Base-by-base conservation (phyloP, 2,797 vertebrate genomes). In the Yasuhikotakia modesta region DNA sequence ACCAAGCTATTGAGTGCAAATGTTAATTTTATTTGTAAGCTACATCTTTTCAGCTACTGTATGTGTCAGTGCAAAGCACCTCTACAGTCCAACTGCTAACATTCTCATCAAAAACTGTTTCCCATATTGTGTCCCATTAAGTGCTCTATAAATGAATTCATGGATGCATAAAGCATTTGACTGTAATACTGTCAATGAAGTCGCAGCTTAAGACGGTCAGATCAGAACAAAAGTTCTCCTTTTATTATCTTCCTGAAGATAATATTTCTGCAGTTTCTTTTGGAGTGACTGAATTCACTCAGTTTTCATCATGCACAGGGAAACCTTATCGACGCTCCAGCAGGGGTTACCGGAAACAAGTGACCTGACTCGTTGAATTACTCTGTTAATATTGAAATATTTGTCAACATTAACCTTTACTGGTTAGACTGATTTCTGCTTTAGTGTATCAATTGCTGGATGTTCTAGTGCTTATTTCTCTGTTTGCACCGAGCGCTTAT, bases 331-430 rank as follows among this genome's bases (percentile, higher is more conserved):
- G 17, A 88, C 85, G 76, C 90, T 91, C 84, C 84, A 55, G 84
- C 85, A 82, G 87, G 82, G 80, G 61, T 6, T 61, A 88, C 88
- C 87, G 89, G 83, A 90, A 92, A 90, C 89, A 90, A 88, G 89
- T 85, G 79, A 81, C 86, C 88, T 91, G 90, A 90, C 89, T 89
- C 87, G 88, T 90, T 90, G 86, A 93, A 92, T 93, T 91, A 91
- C 87, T 87, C 86, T 70, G 83, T 89, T 93, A 91, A 91, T 93
- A 90, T 92, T 88, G 87, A 90, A 92, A 92, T 92, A 91, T 93
- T 93, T 92, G 90, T 92, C 90, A 90, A 92, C 91, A 90, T 92
- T 93, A 93, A 92, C 92, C 92, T 93, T 92, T 92, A 90, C 91
- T 86, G 84, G 30, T 52, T 83, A 90, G 91, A 91, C 89, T 91